A percentile compares a stretch with the other conserved stretches of the same genome.
phyloP scores from a whole-genome alignment of 2,797 vertebrate genomes.

The Onychomys leucogaster region DNA sequence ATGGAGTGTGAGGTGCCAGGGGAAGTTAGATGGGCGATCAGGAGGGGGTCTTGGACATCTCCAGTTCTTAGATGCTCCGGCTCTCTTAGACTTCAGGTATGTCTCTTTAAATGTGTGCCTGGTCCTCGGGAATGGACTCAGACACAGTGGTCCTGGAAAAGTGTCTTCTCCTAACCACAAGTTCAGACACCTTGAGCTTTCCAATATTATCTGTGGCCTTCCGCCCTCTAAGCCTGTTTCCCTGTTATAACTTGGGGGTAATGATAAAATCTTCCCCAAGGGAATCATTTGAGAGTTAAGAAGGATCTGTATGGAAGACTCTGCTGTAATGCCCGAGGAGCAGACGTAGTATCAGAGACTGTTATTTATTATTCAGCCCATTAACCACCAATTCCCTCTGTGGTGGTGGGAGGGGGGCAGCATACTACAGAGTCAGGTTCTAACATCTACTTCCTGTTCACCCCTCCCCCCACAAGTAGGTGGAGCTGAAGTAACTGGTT shows the following conservation, averaged over 20 bases:
- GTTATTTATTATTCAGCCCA: neutral
- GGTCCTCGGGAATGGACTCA: neutral
- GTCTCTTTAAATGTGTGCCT: neutral
- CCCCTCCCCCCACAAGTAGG: neutral
- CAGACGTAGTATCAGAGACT: neutral
- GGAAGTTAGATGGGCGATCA: neutral
- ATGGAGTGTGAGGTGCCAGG: neutral
- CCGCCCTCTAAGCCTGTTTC: neutral
- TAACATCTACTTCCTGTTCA: rapidly evolving
- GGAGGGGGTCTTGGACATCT: neutral
- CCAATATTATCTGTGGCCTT: neutral
- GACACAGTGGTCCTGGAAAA: rapidly evolving
- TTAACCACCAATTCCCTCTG: neutral
- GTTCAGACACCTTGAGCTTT: neutral
- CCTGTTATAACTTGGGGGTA: neutral
- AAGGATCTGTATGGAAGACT: neutral
- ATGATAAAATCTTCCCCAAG: neutral
- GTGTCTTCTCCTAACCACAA: neutral
- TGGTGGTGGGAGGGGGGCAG: too few species aligned
- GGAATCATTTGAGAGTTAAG: neutral
- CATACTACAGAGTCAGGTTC: neutral
- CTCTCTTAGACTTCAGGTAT: rapidly evolving
- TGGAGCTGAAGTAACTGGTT: neutral
- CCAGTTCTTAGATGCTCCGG: neutral
- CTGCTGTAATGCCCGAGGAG: too few species aligned